These are phyloP conservation scores for Agriopis leucophaearia DNA, from an alignment of 2,888 invertebrate species.

Conservation along the genomic window DNA sequence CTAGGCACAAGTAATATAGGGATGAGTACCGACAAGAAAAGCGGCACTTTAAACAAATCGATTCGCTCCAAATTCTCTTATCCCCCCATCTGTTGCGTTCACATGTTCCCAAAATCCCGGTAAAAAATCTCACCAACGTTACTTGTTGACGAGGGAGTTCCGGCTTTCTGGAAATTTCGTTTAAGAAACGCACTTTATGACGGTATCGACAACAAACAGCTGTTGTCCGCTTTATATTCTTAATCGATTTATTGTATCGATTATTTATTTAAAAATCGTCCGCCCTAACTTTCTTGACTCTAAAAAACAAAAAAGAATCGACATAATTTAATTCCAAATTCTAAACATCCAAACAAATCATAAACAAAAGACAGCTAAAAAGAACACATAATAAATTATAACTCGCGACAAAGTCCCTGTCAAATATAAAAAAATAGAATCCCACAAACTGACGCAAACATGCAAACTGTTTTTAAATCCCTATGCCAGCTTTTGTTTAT, in stretches of 20 bases:
- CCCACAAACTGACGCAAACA: conserved; percentile 74
- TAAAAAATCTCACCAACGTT: conserved; percentile 54
- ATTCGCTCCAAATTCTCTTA: conserved; percentile 27
- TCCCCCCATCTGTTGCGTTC: conserved; percentile 44
- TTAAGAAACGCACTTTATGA: conserved; percentile 57
- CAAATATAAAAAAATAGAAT: conserved; percentile 73
- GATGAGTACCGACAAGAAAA: not conserved
- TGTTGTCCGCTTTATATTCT: conserved; percentile 49
- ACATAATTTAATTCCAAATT: conserved; percentile 9
- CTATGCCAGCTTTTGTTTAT: conserved; percentile 68
- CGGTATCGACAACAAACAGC: conserved; percentile 55
- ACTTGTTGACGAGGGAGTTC: conserved; percentile 58
- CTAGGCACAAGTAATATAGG: not conserved
- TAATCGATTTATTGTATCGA: conserved; percentile 59
- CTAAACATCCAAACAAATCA: conserved; percentile 23
- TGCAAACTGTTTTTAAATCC: conserved; percentile 78
- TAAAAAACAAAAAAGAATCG: conserved; percentile 12
- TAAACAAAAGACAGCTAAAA: conserved; percentile 43
- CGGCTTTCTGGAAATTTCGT: conserved; percentile 51
- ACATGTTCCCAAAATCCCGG: conserved; percentile 49
- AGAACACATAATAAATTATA: conserved; percentile 51
- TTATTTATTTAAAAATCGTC: conserved; percentile 44
- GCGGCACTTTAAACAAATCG: conserved; percentile 29
- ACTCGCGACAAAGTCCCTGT: conserved; percentile 57
- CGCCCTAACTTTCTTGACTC: conserved; percentile 31